Percentiles rank a stretch among this genome's conserved stretches.
phyloP scores from a whole-genome alignment of 2,888 invertebrate genomes.

The Scelioninae gen. 1 region DNA sequence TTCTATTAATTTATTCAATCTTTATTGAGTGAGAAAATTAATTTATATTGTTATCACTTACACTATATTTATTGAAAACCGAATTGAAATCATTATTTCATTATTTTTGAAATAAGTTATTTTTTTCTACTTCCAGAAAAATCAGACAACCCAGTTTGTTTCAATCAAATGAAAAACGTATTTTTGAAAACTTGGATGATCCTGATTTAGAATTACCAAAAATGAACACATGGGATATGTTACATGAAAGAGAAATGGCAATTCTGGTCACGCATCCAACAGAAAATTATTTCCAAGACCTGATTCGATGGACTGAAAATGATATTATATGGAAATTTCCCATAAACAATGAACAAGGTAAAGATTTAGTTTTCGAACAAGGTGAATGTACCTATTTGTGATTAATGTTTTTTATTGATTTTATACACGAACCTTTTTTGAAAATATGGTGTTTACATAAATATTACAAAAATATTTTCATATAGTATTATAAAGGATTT shows the following conservation, averaged over 20 bases:
- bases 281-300: slow-evolving; percentile 95
- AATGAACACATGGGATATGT: slow-evolving; percentile 87
- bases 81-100: too few relatives aligned
- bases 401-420: not conserved
- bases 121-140: not conserved
- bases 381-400: too few relatives aligned
- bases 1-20: not conserved
- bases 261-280: slow-evolving; percentile 90
- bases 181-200: slow-evolving; percentile 23
- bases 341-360: slow-evolving; percentile 98
- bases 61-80: too few relatives aligned
- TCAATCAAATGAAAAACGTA: slow-evolving; percentile 15
- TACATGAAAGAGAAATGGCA: slow-evolving; percentile 88
- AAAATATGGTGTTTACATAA: too few relatives aligned
- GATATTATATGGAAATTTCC: slow-evolving; percentile 99
- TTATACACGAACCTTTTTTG: too few relatives aligned
- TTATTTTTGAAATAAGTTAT: too few relatives aligned
- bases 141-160: not conserved
- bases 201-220: slow-evolving; percentile 7
- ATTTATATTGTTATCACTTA: too few relatives aligned
- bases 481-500: too few relatives aligned
- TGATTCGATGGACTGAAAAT: slow-evolving; percentile 96
- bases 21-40: too few relatives aligned
- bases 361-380: too few relatives aligned
- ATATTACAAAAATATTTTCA: too few relatives aligned